These are phyloP conservation scores for Drosophila ironensis DNA, from an alignment of 1,140 invertebrate genomes.

Conservation along the genomic window DNA sequence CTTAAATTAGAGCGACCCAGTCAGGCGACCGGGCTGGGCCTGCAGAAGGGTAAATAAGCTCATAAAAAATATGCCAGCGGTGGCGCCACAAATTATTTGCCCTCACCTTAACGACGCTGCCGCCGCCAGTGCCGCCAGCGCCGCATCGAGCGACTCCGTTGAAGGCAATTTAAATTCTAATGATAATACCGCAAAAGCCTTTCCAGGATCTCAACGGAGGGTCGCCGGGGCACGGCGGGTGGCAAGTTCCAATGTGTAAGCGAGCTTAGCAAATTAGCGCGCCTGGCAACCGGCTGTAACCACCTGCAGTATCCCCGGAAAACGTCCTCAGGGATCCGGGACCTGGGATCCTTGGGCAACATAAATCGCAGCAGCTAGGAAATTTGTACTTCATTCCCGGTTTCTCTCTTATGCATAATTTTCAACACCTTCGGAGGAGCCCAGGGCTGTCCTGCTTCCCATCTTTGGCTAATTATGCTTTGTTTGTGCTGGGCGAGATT, in stretches of 20 bases:
- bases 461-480: constrained; percentile 66
- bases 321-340: constrained; percentile 39
- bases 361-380: constrained; percentile 50
- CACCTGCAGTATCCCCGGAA: constrained; percentile 17
- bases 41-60: constrained; percentile 75
- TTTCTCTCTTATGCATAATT: constrained; percentile 57
- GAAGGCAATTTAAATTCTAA: constrained; percentile 78
- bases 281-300: constrained; percentile 49
- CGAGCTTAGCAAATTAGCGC: constrained; percentile 75
- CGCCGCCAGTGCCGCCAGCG: neutral
- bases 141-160: constrained; percentile 20
- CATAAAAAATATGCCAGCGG: constrained; percentile 74
- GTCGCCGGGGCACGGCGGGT: too few species aligned
- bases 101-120: constrained; percentile 42
- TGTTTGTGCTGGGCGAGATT: constrained; percentile 50
- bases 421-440: constrained; percentile 47
- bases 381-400: constrained; percentile 74
- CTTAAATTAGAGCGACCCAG: constrained; percentile 47
- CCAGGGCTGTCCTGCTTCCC: constrained; percentile 11
- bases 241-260: constrained; percentile 55
- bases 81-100: constrained; percentile 74
- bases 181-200: constrained; percentile 72
- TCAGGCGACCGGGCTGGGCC: too few species aligned
- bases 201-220: constrained; percentile 19
- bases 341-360: constrained; percentile 19